Conservation (phyloP, 2,888 invertebrate species). For the Phania funesta region DNA sequence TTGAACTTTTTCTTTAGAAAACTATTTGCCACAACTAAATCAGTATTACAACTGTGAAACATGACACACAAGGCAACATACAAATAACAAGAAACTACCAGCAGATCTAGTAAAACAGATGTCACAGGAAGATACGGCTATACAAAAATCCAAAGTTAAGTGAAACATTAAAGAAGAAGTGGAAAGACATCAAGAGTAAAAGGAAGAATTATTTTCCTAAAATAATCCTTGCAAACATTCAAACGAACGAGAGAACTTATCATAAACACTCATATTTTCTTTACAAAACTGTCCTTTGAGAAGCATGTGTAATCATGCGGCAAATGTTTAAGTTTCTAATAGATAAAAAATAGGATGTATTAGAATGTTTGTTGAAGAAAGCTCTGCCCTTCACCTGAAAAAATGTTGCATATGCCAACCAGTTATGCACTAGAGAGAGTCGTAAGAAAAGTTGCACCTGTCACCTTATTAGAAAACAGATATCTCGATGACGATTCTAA, state of each 20-base stretch:
- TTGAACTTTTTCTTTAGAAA: conserved; percentile 34
- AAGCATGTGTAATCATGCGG: conserved; percentile 13
- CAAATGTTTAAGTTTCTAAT: conserved; percentile 24
- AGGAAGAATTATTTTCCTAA: not conserved
- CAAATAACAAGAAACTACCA: conserved; percentile 9
- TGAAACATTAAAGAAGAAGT: not conserved
- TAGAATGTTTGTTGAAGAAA: no score
- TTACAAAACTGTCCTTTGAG: not conserved
- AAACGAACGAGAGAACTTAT: not conserved
- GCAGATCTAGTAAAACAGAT: conserved; percentile 52
- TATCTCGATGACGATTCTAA: no score
- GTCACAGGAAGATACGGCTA: conserved; percentile 41
- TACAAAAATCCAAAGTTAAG: not conserved
- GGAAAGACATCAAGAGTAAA: not conserved
- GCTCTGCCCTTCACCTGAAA: no score
- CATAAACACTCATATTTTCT: not conserved
- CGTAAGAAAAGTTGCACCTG: no score
- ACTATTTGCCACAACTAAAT: conserved; percentile 45
- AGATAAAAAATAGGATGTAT: conserved; percentile 45
- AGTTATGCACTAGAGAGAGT: no score
- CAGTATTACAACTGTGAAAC: conserved; percentile 10
- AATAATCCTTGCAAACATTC: conserved; percentile 22
- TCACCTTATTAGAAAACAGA: no score
- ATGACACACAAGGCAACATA: not conserved
- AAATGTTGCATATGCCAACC: no score